Conservation (phyloP, 2,888 invertebrate genomes). For the Zygaena filipendulae region DNA sequence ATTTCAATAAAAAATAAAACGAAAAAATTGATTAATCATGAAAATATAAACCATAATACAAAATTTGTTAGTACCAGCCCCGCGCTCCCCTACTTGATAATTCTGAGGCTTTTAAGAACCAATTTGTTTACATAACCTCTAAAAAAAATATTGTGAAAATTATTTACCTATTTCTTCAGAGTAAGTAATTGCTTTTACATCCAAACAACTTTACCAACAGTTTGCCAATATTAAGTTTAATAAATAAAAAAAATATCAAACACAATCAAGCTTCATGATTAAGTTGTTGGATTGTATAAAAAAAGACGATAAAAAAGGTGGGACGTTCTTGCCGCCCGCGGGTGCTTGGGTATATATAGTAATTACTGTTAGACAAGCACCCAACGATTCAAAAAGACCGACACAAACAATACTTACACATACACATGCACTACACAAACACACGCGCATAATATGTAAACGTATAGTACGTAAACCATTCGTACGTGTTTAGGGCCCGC, state of each 20-base stretch:
- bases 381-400: conserved; percentile 56
- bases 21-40: too few relatives aligned
- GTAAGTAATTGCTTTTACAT: conserved; percentile 11
- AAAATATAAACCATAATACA: too few relatives aligned
- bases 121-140: too few relatives aligned
- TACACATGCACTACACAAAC: conserved; percentile 22
- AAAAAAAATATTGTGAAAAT: too few relatives aligned
- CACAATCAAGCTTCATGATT: conserved; percentile 31
- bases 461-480: conserved; percentile 20
- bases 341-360: conserved; percentile 62
- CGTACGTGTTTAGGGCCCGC: conserved; percentile 16
- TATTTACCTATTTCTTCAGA: too few relatives aligned
- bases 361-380: conserved; percentile 61
- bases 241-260: too few relatives aligned
- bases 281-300: conserved; percentile 25
- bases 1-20: too few relatives aligned
- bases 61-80: too few relatives aligned
- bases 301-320: conserved; percentile 21
- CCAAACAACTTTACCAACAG: too few relatives aligned
- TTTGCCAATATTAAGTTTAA: too few relatives aligned
- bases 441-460: conserved; percentile 17
- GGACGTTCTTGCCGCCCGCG: conserved; percentile 34
- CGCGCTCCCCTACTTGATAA: too few relatives aligned
- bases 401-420: conserved; percentile 32
- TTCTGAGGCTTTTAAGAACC: too few relatives aligned